Base-by-base conservation (phyloP, 2,888 invertebrate genomes). In the Lepidocyrtinus sp. region DNA sequence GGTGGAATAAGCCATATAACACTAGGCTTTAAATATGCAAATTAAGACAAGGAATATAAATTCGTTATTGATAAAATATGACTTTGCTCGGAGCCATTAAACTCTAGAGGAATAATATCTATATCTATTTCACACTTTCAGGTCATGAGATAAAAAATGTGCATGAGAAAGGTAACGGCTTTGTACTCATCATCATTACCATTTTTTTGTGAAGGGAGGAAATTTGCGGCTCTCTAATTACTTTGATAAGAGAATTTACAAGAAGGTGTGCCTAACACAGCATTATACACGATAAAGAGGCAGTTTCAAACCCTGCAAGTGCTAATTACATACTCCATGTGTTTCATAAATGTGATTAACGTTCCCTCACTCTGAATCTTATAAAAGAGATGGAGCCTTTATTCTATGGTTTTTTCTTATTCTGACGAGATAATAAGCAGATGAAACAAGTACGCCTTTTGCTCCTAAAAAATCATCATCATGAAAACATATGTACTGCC, bases 281-380 rank as follows among this genome's bases (percentile, higher is more conserved):
- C 19, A 26, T 7, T 15, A 17, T 55, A 55, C 55, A 55, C 17
- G 55, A 55, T 55, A 55, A 55, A 55, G 22, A 64, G 50, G 17
- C 2, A 78, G 82, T 75, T 61, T 75, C 70, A 83, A 78, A 64
- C 81, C 83, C 76, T 82, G 68, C 75, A 83, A 83, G 82, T 84
- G 84, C 85, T 85, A 85, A 85, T 85, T 84, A 85, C 83, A 81
- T 76, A 82, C 82, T 85, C 81, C 82, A 82, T 83, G 82, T 83
- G 78, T 84, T 85, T 85, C 84, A 84, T 80, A 83, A 83, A 84
- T 85, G 84, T 85, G 84, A 85, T 85, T 83, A 85, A 84, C 83
- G 83, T 82, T 83, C 77, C 83, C 75, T 76, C 75, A 71, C 19
- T 50, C 72, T n/a, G 55, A 17, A 55, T 55, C 55, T 55, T 55